Conservation (phyloP, 2,113 vertebrate species). For the Menidia beryllina region DNA sequence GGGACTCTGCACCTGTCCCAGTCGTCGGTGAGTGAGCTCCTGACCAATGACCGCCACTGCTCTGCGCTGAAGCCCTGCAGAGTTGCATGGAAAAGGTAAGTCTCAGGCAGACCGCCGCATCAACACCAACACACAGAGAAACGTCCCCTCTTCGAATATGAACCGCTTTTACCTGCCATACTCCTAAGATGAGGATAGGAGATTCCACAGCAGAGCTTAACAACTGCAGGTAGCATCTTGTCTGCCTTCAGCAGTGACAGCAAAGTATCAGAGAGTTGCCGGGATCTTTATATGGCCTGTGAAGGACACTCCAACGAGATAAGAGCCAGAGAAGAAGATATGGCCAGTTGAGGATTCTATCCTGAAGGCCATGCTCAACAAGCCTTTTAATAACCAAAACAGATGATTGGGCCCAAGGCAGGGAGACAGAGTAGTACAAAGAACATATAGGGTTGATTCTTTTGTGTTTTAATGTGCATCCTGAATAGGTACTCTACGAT, state of each 20-base stretch:
- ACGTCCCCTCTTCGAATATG: not conserved
- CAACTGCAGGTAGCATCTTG: constrained; percentile 83
- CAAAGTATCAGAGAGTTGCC: not conserved
- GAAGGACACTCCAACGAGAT: constrained; percentile 81
- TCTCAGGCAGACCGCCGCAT: not conserved
- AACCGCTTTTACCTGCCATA: constrained; percentile 75
- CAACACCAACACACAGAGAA: not conserved
- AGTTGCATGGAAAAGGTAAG: not conserved
- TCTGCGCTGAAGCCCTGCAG: constrained; percentile 77
- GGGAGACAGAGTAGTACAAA: not conserved
- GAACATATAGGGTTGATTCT: not conserved
- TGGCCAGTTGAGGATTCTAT: constrained; percentile 44
- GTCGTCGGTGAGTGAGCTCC: constrained; percentile 63
- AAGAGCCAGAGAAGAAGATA: constrained; percentile 74
- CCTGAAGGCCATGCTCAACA: constrained; percentile 70
- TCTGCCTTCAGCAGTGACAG: constrained; percentile 46
- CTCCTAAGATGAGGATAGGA: constrained; percentile 82
- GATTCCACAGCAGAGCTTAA: constrained; percentile 88
- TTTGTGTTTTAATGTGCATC: not conserved
- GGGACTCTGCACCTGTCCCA: constrained; percentile 9
- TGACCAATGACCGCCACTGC: constrained; percentile 75
- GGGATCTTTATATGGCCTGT: constrained; percentile 73
- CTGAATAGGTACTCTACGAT: not conserved
- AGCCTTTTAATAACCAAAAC: constrained; percentile 20
- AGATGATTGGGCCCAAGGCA: constrained; percentile 2